Percentiles rank a stretch among this genome's conserved stretches.
Conservation (phyloP, 2,113 vertebrate genomes). For the Mus spicilegus region DNA sequence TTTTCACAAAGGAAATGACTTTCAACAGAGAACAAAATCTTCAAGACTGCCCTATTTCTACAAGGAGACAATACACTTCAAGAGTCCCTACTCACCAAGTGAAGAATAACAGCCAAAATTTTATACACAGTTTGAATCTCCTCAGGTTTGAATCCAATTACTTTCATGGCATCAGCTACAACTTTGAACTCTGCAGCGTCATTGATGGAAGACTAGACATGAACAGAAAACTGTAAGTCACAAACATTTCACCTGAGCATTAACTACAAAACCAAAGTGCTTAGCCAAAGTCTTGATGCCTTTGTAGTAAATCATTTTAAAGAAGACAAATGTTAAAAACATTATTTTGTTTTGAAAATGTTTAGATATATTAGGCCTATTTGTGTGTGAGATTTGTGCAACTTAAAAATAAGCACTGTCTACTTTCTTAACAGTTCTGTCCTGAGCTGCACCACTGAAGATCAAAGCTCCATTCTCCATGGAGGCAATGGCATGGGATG, state of each 20-base stretch:
- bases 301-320: not conserved
- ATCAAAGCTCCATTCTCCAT: not conserved
- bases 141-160: conserved; percentile 96
- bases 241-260: not conserved
- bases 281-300: conserved; percentile 1
- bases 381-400: not conserved
- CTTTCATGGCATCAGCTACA: conserved; percentile 97
- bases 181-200: conserved; percentile 95
- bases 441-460: not conserved
- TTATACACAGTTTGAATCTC: conserved; percentile 97
- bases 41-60: not conserved
- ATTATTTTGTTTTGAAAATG: not conserved
- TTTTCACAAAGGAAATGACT: conserved; percentile 26
- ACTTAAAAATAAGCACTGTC: not conserved
- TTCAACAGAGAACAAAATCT: not conserved
- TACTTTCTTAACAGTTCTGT: not conserved
- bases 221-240: conserved; percentile 60
- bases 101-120: conserved; percentile 95
- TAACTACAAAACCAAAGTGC: conserved; percentile 13
- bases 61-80: not conserved
- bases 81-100: conserved; percentile 90
- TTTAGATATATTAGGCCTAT: not conserved
- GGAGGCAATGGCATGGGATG: not conserved
- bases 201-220: conserved; percentile 92
- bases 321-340: not conserved